Conservation (phyloP, 2,888 invertebrate species). For the Hanleya hanleyi region DNA sequence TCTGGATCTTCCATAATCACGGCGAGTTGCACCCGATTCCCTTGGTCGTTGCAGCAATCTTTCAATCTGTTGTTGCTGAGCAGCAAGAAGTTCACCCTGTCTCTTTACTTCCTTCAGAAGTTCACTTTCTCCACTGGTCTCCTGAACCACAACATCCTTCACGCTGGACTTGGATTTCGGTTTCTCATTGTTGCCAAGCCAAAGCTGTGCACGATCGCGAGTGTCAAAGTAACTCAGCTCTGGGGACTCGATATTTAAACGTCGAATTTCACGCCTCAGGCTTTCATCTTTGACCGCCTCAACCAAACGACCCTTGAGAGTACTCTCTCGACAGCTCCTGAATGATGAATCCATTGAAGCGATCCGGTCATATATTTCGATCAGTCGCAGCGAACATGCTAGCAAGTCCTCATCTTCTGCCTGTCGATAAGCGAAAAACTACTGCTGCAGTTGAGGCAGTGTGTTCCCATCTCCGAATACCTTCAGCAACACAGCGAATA, state of each 20-base stretch:
- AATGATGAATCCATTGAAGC: background rate
- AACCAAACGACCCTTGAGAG: background rate
- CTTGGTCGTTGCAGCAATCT: background rate
- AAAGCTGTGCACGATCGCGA: background rate
- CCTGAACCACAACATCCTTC: background rate
- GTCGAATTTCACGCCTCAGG: background rate
- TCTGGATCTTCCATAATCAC: background rate
- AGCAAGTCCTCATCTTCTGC: too few species aligned
- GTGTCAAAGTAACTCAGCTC: background rate
- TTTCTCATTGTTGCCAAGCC: background rate
- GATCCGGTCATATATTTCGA: background rate
- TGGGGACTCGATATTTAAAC: background rate
- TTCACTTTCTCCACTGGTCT: background rate
- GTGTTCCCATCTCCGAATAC: too few species aligned
- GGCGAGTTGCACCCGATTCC: background rate
- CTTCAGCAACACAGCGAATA: too few species aligned
- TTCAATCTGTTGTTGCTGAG: background rate
- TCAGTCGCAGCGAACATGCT: background rate
- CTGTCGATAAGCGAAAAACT: too few species aligned
- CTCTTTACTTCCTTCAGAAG: background rate
- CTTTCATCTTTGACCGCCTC: background rate
- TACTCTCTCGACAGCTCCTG: background rate
- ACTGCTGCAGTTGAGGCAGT: too few species aligned
- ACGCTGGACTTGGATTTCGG: background rate
- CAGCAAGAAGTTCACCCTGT: background rate